These are phyloP conservation scores for Odontesthes bonariensis DNA, from an alignment of 2,113 vertebrate species.

Conservation along the genomic window DNA sequence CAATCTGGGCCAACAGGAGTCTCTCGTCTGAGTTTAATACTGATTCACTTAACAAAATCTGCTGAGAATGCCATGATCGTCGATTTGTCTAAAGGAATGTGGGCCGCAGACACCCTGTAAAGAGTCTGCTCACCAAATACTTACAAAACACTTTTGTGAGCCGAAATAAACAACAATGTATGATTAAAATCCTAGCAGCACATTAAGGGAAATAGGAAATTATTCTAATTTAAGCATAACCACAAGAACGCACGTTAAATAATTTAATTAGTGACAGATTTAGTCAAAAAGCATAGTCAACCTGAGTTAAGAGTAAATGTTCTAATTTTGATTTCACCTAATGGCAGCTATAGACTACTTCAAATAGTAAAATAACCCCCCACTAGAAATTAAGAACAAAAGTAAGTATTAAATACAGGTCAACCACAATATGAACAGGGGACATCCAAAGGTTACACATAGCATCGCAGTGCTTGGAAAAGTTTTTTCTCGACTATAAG, in stretches of 20 bases:
- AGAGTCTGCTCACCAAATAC: too few relatives aligned
- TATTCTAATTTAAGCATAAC: too few relatives aligned
- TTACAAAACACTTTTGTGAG: too few relatives aligned
- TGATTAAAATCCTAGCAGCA: too few relatives aligned
- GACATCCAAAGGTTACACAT: background rate
- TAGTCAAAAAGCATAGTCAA: background rate
- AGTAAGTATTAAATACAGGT: background rate
- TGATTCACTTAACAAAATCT: too few relatives aligned
- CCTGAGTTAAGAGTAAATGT: background rate
- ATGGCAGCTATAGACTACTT: background rate
- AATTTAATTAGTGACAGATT: background rate
- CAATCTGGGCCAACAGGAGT: too few relatives aligned
- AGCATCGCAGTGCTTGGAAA: conserved; percentile 42
- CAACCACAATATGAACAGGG: background rate
- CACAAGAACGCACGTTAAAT: background rate
- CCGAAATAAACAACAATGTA: too few relatives aligned
- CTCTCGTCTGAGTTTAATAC: too few relatives aligned
- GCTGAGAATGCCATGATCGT: too few relatives aligned
- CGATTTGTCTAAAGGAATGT: too few relatives aligned
- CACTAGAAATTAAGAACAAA: background rate
- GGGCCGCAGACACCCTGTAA: too few relatives aligned
- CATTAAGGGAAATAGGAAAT: too few relatives aligned
- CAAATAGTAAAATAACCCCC: background rate
- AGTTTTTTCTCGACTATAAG: conserved; percentile 70
- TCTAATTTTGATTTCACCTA: background rate